Percentiles rank a stretch among this genome's conserved stretches.
phyloP scores from a whole-genome alignment of 2,797 vertebrate genomes.

The Cheirogaleus major region DNA sequence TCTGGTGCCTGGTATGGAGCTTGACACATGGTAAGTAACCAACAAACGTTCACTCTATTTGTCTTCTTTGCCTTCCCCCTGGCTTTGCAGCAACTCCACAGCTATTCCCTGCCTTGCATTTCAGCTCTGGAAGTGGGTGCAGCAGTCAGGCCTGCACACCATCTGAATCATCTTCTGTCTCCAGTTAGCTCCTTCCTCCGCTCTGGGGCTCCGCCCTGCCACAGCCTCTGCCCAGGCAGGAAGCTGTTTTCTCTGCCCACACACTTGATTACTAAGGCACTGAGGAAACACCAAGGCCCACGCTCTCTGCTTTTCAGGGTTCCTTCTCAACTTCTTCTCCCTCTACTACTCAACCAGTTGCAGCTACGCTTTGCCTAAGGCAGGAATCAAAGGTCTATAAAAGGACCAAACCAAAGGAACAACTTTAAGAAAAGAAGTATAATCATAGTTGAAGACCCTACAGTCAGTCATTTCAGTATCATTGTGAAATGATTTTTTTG shows the following conservation, averaged over 20 bases:
- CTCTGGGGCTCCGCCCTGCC: background rate
- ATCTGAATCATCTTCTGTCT: background rate
- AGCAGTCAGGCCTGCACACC: background rate
- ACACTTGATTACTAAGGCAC: background rate
- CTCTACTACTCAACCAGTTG: background rate
- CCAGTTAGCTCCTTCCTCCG: background rate
- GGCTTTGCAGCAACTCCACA: background rate
- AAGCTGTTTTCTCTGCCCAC: background rate
- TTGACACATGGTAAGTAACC: background rate
- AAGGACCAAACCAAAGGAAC: background rate
- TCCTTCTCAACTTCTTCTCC: background rate
- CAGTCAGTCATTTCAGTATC: background rate
- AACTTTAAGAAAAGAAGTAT: background rate
- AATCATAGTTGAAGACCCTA: background rate
- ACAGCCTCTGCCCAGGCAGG: background rate
- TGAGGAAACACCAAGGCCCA: background rate
- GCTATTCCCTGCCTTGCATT: background rate
- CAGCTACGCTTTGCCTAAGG: background rate
- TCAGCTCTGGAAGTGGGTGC: background rate
- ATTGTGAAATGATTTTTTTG: background rate
- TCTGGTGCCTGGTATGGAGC: background rate
- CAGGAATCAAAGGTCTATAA: background rate
- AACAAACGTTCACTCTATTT: background rate
- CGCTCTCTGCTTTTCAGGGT: background rate
- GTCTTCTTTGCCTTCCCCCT: background rate